phyloP scores from a whole-genome alignment of 1,140 invertebrate genomes.

The Argopecten irradians region DNA sequence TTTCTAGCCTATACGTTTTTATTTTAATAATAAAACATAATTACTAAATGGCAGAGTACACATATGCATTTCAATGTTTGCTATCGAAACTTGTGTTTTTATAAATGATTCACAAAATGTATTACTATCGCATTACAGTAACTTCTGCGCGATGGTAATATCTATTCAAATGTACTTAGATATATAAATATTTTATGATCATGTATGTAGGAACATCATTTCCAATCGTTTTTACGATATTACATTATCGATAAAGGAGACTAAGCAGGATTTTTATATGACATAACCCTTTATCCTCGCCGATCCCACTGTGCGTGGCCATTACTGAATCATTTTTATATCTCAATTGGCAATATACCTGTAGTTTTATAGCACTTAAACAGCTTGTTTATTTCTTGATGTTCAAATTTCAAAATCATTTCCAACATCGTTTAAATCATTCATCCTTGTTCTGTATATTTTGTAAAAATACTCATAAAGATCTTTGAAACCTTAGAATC shows the following conservation, averaged over 20 bases:
- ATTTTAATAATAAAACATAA: too few relatives aligned
- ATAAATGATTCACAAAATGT: background rate
- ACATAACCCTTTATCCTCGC: background rate
- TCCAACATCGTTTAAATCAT: background rate
- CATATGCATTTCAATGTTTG: background rate
- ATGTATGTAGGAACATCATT: background rate
- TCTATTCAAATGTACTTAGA: background rate
- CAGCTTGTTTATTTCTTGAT: background rate
- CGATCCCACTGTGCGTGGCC: background rate
- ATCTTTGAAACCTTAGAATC: constrained; percentile 8
- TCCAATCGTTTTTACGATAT: background rate
- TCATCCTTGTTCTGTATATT: background rate
- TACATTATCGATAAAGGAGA: background rate
- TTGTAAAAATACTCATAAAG: background rate
- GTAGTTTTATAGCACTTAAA: background rate
- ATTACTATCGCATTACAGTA: background rate
- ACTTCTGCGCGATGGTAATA: background rate
- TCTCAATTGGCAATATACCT: background rate
- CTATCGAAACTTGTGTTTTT: background rate
- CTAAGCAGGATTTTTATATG: background rate
- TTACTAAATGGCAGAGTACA: too few relatives aligned
- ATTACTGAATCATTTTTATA: constrained; percentile 5
- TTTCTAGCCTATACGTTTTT: too few relatives aligned
- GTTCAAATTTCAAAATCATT: background rate
- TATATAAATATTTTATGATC: constrained; percentile 1